Evolutionary conservation across 2,888 invertebrate species (phyloP).

Genomic region (Leptinotarsa rubiginosa): DNA sequence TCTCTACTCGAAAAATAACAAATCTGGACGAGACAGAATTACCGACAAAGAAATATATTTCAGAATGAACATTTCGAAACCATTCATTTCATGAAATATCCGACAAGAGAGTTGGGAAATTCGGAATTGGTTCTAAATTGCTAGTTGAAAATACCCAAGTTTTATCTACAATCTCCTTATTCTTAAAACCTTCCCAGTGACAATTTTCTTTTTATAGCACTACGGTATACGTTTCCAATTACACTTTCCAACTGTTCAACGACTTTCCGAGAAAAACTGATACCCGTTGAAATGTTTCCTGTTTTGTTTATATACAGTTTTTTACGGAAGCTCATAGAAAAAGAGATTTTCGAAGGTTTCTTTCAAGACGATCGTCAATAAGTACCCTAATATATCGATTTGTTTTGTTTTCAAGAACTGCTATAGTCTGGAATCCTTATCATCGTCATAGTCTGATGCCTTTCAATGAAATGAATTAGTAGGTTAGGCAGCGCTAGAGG

Average conservation of each 20-base stretch:
- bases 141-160: conserved; percentile 33
- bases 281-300: conserved; percentile 6
- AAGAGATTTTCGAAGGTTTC: not conserved
- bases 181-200: conserved; percentile 6
- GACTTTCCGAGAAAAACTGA: conserved; percentile 6
- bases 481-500: not conserved
- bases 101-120: conserved; percentile 25
- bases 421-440: conserved; percentile 14
- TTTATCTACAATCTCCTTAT: conserved; percentile 33
- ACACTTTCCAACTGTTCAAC: conserved; percentile 14
- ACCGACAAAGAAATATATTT: conserved; percentile 25
- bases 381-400: not conserved
- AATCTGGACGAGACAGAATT: conserved; percentile 21
- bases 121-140: conserved; percentile 33
- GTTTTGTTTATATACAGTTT: conserved; percentile 13
- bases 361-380: not conserved
- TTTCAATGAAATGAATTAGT: conserved; percentile 3
- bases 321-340: not conserved
- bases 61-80: conserved; percentile 25
- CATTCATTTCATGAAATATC: conserved; percentile 33
- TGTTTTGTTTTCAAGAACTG: not conserved
- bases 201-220: conserved; percentile 15
- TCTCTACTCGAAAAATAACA: not conserved
- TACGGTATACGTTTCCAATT: conserved; percentile 17
- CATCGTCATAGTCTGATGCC: conserved; percentile 5